Evolutionary conservation across 2,797 vertebrate genomes (phyloP).

Genomic region (Anisognathus igniventris): DNA sequence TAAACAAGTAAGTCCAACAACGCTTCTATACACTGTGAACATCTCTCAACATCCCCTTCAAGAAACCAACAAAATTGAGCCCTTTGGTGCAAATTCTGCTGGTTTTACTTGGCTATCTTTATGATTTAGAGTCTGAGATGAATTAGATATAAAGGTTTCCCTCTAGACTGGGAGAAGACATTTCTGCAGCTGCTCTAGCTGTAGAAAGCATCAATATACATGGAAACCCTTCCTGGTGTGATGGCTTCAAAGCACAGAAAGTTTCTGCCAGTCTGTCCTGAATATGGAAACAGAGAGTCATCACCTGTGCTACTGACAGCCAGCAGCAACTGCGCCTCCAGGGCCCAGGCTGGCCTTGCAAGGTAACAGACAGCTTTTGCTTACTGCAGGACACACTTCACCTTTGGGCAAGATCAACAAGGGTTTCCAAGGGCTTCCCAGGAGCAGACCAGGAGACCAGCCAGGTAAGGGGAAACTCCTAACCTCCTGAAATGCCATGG

Average conservation of each 20-base stretch:
- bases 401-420: neutral
- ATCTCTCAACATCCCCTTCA: neutral
- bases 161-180: neutral
- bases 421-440: neutral
- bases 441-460: neutral
- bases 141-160: neutral
- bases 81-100: neutral
- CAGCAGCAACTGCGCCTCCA: neutral
- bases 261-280: neutral
- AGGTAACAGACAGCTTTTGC: neutral
- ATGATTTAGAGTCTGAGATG: neutral
- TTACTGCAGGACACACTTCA: neutral
- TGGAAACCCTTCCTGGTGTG: neutral
- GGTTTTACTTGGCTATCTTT: neutral
- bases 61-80: neutral
- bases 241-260: neutral
- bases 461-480: neutral
- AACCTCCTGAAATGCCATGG: neutral
- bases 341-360: neutral
- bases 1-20: neutral
- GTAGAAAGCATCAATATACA: neutral
- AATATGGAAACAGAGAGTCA: neutral
- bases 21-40: neutral
- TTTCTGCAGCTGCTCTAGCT: neutral
- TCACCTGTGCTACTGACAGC: neutral